These are phyloP conservation scores for Papilio dardanus DNA, from an alignment of 1,140 invertebrate species.

Conservation along the genomic window DNA sequence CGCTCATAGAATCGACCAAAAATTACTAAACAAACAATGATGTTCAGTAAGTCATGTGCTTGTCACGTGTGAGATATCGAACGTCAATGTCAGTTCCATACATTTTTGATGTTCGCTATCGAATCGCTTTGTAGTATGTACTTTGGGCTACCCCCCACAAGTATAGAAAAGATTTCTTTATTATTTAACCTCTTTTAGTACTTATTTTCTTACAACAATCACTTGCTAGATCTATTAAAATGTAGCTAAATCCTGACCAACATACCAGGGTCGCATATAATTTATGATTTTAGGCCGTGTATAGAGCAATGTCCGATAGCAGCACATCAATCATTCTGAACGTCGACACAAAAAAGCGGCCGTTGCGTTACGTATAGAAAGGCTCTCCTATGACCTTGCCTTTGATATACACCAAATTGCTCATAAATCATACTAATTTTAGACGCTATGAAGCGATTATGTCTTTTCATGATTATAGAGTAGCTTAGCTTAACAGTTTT, in stretches of 20 bases:
- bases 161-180: no score
- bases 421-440: slow-evolving; percentile 30
- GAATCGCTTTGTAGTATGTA: no score
- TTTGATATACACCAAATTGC: slow-evolving; percentile 29
- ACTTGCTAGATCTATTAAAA: background rate
- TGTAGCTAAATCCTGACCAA: background rate
- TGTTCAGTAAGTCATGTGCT: no score
- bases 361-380: slow-evolving; percentile 21
- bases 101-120: no score
- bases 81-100: no score
- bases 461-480: slow-evolving; percentile 7
- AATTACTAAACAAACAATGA: no score
- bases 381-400: slow-evolving; percentile 21
- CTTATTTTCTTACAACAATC: background rate
- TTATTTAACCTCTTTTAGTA: no score
- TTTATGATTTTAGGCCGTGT: slow-evolving; percentile 32
- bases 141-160: no score
- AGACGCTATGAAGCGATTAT: background rate
- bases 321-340: slow-evolving; percentile 28
- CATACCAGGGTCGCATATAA: slow-evolving; percentile 13
- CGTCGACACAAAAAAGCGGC: slow-evolving; percentile 32
- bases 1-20: no score
- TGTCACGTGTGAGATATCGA: no score
- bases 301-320: slow-evolving; percentile 24
- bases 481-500: background rate